Base-by-base conservation (phyloP, 2,113 vertebrate species). In the Neolamprologus longior region DNA sequence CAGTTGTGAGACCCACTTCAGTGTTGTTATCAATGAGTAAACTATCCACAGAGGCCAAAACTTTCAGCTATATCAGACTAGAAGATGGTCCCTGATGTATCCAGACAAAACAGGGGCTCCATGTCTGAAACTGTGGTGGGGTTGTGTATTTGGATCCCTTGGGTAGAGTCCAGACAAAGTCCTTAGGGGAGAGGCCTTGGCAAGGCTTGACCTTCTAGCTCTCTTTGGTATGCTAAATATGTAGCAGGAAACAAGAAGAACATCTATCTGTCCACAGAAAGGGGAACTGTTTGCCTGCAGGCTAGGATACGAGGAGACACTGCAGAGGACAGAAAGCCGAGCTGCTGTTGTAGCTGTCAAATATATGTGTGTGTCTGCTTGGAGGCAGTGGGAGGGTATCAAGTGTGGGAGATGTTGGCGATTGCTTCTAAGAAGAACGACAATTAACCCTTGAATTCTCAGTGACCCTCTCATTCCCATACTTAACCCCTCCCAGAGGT, bases 391-490 rank as follows among this genome's bases (percentile, higher is more conserved):
- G 50, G 86, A 50, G 58, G 61, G 37, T 26, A 63, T 17, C 13
- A 42, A 84, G 81, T 68, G 86, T 87, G 94, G 94, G 91, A 89
- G 90, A 93, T 95, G 88, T 91, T 95, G 93, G 88, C 81, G 79
- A 95, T 94, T 92, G 95, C 94, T 96, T 95, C 95, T 95, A 93
- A 95, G 91, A 93, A 92, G 93, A 93, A 90, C 80, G 89, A 93
- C 94, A 94, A 96, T 96, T 96, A 95, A 95, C 96, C 94, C 93
- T 86, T 89, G 45, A 91, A 90, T 91, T 91, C 83, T 88, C 84
- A 76, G 83, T 89, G 95, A 94, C 94, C 92, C 91, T 90, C 76
- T 94, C 92, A 90, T 95, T 95, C 95, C 89, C 95, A 93, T 93
- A 93, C 93, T 94, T 93, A 95, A 94, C 94, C 94, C 88, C 81